Percentiles rank a stretch among this genome's conserved stretches.
Evolutionary conservation across 2,113 vertebrate species (phyloP).

Genomic region (Brienomyrus brachyistius): DNA sequence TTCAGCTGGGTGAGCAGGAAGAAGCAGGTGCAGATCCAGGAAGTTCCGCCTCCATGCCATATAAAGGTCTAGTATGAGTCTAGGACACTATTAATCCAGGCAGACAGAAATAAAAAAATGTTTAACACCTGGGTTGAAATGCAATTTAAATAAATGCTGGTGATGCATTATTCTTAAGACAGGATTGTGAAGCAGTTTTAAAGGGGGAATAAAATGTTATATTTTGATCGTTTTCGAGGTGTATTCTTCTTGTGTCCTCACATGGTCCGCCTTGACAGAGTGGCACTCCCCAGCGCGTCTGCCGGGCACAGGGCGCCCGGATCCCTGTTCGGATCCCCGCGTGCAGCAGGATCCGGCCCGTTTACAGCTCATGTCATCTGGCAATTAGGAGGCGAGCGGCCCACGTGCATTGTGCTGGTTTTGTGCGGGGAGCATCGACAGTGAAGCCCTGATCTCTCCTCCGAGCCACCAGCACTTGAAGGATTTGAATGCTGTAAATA

Average conservation of each 20-base stretch:
- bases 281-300: background rate
- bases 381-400: conserved; percentile 57
- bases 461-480: conserved; percentile 63
- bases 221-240: background rate
- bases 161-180: background rate
- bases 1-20: conserved; percentile 18
- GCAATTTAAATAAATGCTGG: background rate
- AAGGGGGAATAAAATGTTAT: background rate
- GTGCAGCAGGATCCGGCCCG: conserved; percentile 55
- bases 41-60: conserved; percentile 42
- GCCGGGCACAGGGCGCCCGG: background rate
- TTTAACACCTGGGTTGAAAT: background rate
- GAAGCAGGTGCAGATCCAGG: conserved; percentile 41
- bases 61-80: background rate
- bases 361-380: conserved; percentile 62
- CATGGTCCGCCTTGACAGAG: background rate
- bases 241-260: background rate
- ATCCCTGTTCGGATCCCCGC: conserved; percentile 17
- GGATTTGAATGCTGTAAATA: conserved; percentile 74
- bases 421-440: conserved; percentile 60
- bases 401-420: conserved; percentile 60
- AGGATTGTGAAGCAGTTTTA: background rate
- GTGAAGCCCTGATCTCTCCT: conserved; percentile 66
- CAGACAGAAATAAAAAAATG: background rate
- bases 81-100: background rate